A percentile compares a stretch with the other conserved stretches of the same genome.
These are phyloP conservation scores for Patella ulyssiponensis DNA, from an alignment of 2,888 invertebrate species.

Conservation along the genomic window DNA sequence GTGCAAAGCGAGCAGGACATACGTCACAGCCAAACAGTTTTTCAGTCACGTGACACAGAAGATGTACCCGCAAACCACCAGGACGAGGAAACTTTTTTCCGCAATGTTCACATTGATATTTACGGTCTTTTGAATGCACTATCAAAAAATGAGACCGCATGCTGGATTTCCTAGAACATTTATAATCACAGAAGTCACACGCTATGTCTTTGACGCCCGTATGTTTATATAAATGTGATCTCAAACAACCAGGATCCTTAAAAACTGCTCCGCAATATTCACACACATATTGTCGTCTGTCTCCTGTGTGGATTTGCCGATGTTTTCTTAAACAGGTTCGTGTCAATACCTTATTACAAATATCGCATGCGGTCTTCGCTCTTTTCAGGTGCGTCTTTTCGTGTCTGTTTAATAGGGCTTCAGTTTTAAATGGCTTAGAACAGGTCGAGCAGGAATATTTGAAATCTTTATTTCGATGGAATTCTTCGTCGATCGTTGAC, in stretches of 20 bases:
- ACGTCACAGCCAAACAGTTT: not conserved
- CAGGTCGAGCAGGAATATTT: too few species aligned
- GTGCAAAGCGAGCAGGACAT: not conserved
- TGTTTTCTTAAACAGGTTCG: not conserved
- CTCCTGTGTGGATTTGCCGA: not conserved
- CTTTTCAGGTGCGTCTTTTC: too few species aligned
- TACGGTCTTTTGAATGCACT: not conserved
- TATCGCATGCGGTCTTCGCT: not conserved
- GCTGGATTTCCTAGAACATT: not conserved
- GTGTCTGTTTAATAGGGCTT: too few species aligned
- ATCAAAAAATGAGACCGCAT: not conserved
- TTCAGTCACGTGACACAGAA: not conserved
- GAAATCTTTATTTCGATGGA: too few species aligned
- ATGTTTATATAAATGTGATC: not conserved
- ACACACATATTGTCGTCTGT: not conserved
- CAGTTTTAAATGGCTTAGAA: too few species aligned
- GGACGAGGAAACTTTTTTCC: not conserved
- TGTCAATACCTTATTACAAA: not conserved
- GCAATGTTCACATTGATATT: slow-evolving; percentile 1
- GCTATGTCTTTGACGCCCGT: not conserved
- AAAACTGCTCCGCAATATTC: not conserved
- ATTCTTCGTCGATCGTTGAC: too few species aligned
- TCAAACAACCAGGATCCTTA: not conserved
- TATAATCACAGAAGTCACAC: not conserved
- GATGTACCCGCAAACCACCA: not conserved